A percentile compares a stretch with the other conserved stretches of the same genome.
These are phyloP conservation scores for Caenorhabditis afra DNA, from an alignment of 2,888 invertebrate species.

Conservation along the genomic window DNA sequence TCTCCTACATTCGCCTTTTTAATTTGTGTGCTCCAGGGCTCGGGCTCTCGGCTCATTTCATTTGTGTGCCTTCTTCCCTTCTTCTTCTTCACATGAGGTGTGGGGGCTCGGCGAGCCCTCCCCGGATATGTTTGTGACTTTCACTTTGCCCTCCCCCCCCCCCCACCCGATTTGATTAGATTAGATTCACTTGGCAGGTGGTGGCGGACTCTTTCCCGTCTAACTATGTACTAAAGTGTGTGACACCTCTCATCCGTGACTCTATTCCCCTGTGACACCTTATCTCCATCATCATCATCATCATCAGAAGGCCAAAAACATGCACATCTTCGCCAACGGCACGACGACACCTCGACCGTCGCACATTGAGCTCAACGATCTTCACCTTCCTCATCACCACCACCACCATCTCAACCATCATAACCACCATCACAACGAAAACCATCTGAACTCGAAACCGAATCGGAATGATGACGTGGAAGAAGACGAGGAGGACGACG, in stretches of 20 bases:
- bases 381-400: not conserved
- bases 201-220: too few species aligned
- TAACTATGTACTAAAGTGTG: too few species aligned
- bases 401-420: not conserved
- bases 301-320: too few species aligned
- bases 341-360: too few species aligned
- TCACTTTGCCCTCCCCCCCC: constrained; percentile 3
- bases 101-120: not conserved
- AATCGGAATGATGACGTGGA: too few species aligned
- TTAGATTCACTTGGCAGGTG: not conserved
- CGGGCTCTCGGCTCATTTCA: constrained; percentile 39
- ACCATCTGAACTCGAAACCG: too few species aligned
- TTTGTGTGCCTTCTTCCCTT: constrained; percentile 30
- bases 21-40: constrained; percentile 32
- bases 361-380: not conserved
- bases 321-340: too few species aligned
- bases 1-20: constrained; percentile 38
- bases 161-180: constrained; percentile 9
- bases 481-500: not conserved
- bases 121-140: constrained; percentile 46
- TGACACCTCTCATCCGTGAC: too few species aligned
- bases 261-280: too few species aligned
- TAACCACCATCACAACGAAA: too few species aligned
- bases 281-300: too few species aligned
- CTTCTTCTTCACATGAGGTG: too few species aligned